A percentile compares a stretch with the other conserved stretches of the same genome.
phyloP scores from a whole-genome alignment of 92 coral and sea anemone species.

The Zoanthus sociatus region DNA sequence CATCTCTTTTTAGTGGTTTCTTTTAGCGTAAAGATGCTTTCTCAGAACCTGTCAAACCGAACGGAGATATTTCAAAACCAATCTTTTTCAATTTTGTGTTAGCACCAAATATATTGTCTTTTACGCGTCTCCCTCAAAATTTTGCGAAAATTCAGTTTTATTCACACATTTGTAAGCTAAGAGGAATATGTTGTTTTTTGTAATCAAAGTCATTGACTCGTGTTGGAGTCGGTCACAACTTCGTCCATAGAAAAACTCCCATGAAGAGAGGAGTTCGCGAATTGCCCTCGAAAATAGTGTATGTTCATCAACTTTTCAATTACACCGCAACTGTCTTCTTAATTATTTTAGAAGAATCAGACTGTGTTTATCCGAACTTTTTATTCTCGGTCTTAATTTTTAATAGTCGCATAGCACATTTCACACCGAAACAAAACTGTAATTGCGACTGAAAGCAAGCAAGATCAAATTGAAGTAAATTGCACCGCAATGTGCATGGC shows the following conservation, averaged over 20 bases:
- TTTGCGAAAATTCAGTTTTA: not conserved
- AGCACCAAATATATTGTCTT: conserved; percentile 4
- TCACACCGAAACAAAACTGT: conserved; percentile 43
- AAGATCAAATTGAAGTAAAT: conserved; percentile 30
- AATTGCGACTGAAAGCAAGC: conserved; percentile 35
- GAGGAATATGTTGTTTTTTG: not conserved
- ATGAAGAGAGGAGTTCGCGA: not conserved
- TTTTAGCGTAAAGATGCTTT: conserved; percentile 26
- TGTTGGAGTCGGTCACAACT: conserved; percentile 38
- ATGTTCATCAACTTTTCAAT: not conserved
- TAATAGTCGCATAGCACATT: conserved; percentile 34
- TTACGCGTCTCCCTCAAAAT: not conserved
- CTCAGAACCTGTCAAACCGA: conserved; percentile 23
- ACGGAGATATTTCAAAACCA: conserved; percentile 24
- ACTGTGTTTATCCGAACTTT: conserved; percentile 12
- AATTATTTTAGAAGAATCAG: conserved; percentile 22
- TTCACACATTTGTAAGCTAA: conserved; percentile 18
- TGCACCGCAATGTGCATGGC: not conserved
- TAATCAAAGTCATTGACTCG: conserved; percentile 15
- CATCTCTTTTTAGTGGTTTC: conserved; percentile 14
- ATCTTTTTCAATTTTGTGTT: not conserved
- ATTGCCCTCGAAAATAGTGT: not conserved
- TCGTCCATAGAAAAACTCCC: not conserved
- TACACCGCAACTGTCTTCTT: conserved; percentile 9
- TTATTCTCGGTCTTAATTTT: conserved; percentile 29